These are phyloP conservation scores for Chloebia gouldiae DNA, from an alignment of 2,113 vertebrate species.

Conservation along the genomic window DNA sequence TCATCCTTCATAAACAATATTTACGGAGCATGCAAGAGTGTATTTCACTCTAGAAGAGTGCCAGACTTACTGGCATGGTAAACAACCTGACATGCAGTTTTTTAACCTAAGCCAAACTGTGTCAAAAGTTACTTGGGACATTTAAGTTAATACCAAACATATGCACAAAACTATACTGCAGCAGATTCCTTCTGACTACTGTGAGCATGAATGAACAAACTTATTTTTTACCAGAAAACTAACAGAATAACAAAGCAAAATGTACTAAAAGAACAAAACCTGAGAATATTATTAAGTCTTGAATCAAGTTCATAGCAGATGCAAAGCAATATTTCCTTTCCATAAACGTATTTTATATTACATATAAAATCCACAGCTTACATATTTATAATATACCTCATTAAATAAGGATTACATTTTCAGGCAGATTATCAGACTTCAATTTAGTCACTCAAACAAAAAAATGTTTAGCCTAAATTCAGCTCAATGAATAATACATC, in stretches of 20 bases:
- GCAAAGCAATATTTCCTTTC: not conserved
- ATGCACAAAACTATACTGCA: not conserved
- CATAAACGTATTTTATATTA: not conserved
- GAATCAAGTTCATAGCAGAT: not conserved
- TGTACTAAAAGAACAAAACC: not conserved
- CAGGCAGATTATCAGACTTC: not conserved
- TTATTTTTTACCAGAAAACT: not conserved
- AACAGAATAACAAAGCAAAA: not conserved
- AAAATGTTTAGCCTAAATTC: not conserved
- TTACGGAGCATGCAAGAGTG: not conserved
- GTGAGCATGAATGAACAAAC: not conserved
- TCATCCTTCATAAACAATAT: not conserved
- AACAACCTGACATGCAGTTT: not conserved
- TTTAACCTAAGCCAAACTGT: not conserved
- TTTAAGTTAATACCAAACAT: not conserved
- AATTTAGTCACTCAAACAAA: not conserved
- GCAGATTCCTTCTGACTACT: not conserved
- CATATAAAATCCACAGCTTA: not conserved
- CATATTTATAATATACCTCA: not conserved
- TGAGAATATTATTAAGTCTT: not conserved
- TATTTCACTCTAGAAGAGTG: not conserved
- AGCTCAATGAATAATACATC: not conserved
- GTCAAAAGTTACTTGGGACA: not conserved
- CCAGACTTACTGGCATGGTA: not conserved
- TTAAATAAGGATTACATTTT: not conserved